Conservation (phyloP, 2,888 invertebrate species). For the Idaea biselata region DNA sequence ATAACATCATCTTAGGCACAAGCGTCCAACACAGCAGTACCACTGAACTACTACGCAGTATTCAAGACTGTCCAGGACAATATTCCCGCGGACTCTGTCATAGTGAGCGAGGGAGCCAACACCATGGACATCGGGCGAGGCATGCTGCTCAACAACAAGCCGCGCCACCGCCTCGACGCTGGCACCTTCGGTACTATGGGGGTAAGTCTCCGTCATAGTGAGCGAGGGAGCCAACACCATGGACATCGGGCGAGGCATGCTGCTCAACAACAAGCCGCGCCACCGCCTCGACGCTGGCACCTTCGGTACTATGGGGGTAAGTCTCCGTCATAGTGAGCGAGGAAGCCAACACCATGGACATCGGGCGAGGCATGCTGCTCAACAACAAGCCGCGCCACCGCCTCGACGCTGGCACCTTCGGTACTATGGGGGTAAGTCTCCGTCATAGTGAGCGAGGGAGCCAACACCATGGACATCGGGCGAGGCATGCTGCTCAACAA, state of each 20-base stretch:
- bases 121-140: constrained; percentile 99
- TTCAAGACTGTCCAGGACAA: constrained; percentile 89
- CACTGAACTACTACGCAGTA: constrained; percentile 96
- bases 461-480: too few relatives aligned
- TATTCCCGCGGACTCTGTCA: constrained; percentile 90
- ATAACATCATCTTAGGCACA: constrained; percentile 52
- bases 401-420: too few relatives aligned
- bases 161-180: constrained; percentile 95
- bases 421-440: too few relatives aligned
- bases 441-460: too few relatives aligned
- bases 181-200: constrained; percentile 99
- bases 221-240: constrained; percentile 96
- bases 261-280: constrained; percentile 90
- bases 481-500: too few relatives aligned
- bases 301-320: constrained; percentile 97
- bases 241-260: constrained; percentile 96
- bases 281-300: constrained; percentile 97
- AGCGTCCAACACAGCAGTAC: constrained; percentile 84
- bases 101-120: constrained; percentile 98
- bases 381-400: too few relatives aligned
- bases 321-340: constrained; percentile 28
- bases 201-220: constrained; percentile 57
- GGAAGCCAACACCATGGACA: too few relatives aligned
- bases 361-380: too few relatives aligned
- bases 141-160: constrained; percentile 89